Percentiles rank a stretch among this genome's conserved stretches.
phyloP scores from a whole-genome alignment of 2,113 vertebrate species.

The Heteronetta atricapilla region DNA sequence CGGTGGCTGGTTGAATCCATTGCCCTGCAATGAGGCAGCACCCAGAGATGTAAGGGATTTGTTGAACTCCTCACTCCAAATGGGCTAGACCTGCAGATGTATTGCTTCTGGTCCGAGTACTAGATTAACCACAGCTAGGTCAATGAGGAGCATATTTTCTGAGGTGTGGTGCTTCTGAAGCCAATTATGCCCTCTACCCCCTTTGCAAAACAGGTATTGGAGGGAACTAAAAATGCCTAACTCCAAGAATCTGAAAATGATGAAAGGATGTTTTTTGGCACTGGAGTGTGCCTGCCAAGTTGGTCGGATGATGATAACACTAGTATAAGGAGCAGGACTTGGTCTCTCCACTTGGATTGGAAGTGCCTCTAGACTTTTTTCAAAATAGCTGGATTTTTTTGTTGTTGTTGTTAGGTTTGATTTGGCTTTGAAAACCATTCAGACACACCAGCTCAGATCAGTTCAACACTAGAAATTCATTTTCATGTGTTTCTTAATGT shows the following conservation, averaged over 20 bases:
- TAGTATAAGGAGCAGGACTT: not conserved
- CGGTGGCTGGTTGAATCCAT: not conserved
- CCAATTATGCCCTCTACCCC: not conserved
- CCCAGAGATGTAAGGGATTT: not conserved
- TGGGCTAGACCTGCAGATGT: not conserved
- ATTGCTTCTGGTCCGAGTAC: rapidly evolving
- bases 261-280: not conserved
- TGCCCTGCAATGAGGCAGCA: not conserved
- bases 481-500: not conserved
- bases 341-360: rapidly evolving
- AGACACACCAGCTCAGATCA: not conserved
- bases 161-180: not conserved
- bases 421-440: not conserved
- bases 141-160: not conserved
- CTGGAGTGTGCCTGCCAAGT: not conserved
- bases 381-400: too few relatives aligned
- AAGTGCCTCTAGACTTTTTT: not conserved
- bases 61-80: not conserved
- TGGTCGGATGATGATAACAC: not conserved
- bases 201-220: not conserved
- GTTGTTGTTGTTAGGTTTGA: not conserved
- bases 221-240: not conserved
- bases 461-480: not conserved
- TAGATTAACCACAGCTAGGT: not conserved
- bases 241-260: not conserved